These are phyloP conservation scores for Gisinianus flammeolus DNA, from an alignment of 2,888 invertebrate species.

Conservation along the genomic window DNA sequence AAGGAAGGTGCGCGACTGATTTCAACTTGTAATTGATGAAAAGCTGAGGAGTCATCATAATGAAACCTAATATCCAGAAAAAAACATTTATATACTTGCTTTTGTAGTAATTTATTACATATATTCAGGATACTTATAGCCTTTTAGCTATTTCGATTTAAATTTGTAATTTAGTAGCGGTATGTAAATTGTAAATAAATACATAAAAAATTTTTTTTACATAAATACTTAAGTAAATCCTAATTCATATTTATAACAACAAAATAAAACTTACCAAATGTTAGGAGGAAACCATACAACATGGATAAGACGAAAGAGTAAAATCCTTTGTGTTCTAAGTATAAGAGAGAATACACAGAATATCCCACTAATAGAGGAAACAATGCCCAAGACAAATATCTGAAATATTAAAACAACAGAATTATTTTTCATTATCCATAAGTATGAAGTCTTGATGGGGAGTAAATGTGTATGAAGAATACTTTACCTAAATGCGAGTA, in stretches of 20 bases:
- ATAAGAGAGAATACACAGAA: constrained; percentile 87
- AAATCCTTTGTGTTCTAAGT: constrained; percentile 96
- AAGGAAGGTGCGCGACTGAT: constrained; percentile 98
- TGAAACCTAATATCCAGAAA: constrained; percentile 92
- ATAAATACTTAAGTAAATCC: too few relatives aligned
- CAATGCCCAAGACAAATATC: constrained; percentile 92
- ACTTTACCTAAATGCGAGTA: constrained; percentile 79
- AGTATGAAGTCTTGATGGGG: background rate
- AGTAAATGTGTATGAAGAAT: background rate
- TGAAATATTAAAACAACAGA: constrained; percentile 17
- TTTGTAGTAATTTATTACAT: too few relatives aligned
- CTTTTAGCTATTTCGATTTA: too few relatives aligned
- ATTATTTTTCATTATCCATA: background rate
- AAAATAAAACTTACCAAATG: too few relatives aligned
- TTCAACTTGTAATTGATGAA: constrained; percentile 99
- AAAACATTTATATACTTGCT: too few relatives aligned
- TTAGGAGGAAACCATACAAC: constrained; percentile 96
- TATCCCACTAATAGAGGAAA: constrained; percentile 94
- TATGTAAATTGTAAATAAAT: too few relatives aligned
- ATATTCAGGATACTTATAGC: too few relatives aligned
- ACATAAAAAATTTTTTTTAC: too few relatives aligned
- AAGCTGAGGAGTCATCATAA: constrained; percentile 99
- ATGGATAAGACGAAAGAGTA: constrained; percentile 96
- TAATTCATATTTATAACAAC: too few relatives aligned
- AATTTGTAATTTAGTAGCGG: too few relatives aligned